Percentiles rank a stretch among this genome's conserved stretches.
phyloP scores from a whole-genome alignment of 2,797 vertebrate species.

The Coregonus sp. region DNA sequence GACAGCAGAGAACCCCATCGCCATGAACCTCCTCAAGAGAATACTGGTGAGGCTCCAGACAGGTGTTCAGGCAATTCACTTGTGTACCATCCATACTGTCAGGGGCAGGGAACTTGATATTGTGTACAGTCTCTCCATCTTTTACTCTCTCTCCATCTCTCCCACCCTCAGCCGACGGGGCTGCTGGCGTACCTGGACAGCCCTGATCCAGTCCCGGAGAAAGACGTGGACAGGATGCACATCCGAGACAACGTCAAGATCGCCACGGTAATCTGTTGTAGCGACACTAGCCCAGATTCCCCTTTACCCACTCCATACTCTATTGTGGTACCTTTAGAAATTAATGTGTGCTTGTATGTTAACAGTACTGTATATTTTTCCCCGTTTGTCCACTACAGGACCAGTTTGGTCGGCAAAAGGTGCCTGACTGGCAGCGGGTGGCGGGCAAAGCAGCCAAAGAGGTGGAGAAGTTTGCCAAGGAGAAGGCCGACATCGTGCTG shows the following conservation, averaged over 20 bases:
- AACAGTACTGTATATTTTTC: background rate
- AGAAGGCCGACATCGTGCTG: constrained; percentile 93
- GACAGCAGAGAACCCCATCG: constrained; percentile 93
- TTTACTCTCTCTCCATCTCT: background rate
- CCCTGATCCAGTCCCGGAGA: constrained; percentile 90
- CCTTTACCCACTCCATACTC: background rate
- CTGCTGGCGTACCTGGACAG: constrained; percentile 94
- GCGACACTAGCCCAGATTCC: background rate
- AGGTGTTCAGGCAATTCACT: background rate
- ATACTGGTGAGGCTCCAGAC: constrained; percentile 84
- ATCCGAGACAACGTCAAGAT: constrained; percentile 97
- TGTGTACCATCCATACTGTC: background rate
- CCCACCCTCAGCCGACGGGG: constrained; percentile 83
- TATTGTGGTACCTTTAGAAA: background rate
- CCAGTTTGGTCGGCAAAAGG: constrained; percentile 93
- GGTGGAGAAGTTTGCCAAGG: constrained; percentile 99
- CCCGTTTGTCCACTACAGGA: constrained; percentile 75
- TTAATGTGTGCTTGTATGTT: background rate
- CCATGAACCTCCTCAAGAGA: constrained; percentile 93
- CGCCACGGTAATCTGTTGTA: constrained; percentile 83
- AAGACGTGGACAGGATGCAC: constrained; percentile 95
- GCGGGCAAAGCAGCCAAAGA: constrained; percentile 99
- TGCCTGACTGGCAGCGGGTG: constrained; percentile 96
- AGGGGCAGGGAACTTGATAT: background rate
- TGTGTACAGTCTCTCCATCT: constrained; percentile 3